Evolutionary conservation across 1,140 invertebrate genomes (phyloP).

Genomic region (Melipona quadrifasciata): DNA sequence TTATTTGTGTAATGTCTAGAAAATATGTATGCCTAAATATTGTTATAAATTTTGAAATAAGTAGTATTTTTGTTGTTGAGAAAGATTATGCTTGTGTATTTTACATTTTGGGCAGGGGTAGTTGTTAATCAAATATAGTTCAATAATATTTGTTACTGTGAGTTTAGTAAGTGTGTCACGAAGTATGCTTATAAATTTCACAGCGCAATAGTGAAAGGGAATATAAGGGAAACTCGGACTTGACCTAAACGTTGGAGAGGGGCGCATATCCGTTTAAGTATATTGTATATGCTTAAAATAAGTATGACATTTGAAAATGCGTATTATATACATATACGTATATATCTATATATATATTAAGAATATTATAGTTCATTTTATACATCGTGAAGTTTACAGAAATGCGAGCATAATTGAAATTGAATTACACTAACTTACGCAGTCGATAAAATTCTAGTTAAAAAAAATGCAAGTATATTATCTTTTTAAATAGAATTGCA

Average conservation of each 20-base stretch:
- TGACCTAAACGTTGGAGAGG: slow-evolving; percentile 6
- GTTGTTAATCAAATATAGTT: not conserved
- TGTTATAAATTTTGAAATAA: not conserved
- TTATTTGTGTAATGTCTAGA: not conserved
- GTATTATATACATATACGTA: not conserved
- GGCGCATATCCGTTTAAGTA: slow-evolving; percentile 1
- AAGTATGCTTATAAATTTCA: slow-evolving; percentile 38
- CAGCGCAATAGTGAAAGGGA: slow-evolving; percentile 34
- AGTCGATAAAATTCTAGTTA: no score
- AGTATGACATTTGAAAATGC: not conserved
- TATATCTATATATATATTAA: not conserved
- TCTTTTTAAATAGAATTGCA: no score
- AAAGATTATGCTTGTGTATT: not conserved
- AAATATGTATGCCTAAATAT: not conserved
- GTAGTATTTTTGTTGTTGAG: not conserved
- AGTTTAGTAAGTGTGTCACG: not conserved
- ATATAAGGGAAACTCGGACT: slow-evolving; percentile 24
- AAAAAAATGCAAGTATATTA: no score
- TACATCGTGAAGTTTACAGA: not conserved
- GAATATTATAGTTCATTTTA: not conserved
- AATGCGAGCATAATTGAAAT: not conserved
- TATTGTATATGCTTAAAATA: not conserved
- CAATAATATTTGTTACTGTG: not conserved
- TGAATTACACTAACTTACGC: not conserved
- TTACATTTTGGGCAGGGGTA: not conserved